Base-by-base conservation (phyloP, 2,797 vertebrate genomes). In the Sciurus carolinensis region DNA sequence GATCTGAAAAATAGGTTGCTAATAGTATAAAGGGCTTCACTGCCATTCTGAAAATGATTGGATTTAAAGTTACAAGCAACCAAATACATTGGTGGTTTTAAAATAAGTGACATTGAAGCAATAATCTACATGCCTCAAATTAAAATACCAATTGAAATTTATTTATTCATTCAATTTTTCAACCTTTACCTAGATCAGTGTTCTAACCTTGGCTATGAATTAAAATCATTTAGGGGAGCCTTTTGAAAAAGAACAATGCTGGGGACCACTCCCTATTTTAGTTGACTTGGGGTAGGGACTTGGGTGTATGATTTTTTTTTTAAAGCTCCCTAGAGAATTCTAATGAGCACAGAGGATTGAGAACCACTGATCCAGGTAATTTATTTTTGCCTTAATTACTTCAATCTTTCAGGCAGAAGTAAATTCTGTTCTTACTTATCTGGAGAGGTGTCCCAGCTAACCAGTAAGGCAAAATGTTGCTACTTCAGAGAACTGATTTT, bases 331-430 rank as follows among this genome's bases (percentile, higher is more conserved):
- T 76, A 52, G 57, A 89, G 89, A 95, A 90, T 94, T 91, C 75
- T 97, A 94, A 94, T 87, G 69, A 86, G 85, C 87, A 87, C 10
- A 52, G 72, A 94, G 69, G 71, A 90, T n/a, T 92, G 44, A 95
- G 93, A 97, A 91, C 62, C 81, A 79, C 72, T 87, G 57, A 91
- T 96, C 83, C 77, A 91, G 89, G 87, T 94, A 77, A 97, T 94
- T 89, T 97, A 66, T 93, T 96, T 95, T 95, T 87, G 95, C 67
- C 82, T 95, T 96, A 97, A 96, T 84, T 92, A 87, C 59, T 90
- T 75, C 64, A 96, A 8, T 91, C 91, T 91, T 95, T 94, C 39
- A 93, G 79, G 73, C n/a, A 76, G 82, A 94, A 93, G 83, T 83
- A 82, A 79, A 20, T 62, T 71, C 79, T 39, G 0, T 77, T 83